Evolutionary conservation across 2,797 vertebrate species (phyloP).

Genomic region (Macropus fuliginosus): DNA sequence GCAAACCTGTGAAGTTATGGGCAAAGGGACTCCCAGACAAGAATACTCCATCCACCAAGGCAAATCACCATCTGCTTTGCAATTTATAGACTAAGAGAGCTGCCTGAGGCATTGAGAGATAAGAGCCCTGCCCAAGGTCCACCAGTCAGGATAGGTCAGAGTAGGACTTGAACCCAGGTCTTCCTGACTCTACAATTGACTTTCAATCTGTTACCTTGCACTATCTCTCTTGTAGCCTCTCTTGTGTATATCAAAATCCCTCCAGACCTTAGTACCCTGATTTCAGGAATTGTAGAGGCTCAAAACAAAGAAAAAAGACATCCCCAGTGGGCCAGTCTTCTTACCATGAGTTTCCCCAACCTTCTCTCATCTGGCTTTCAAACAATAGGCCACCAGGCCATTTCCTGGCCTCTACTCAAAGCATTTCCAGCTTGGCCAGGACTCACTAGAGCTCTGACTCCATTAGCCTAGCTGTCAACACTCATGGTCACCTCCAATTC

Average conservation of each 20-base stretch:
- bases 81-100: background rate
- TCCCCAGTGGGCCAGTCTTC: background rate
- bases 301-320: background rate
- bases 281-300: background rate
- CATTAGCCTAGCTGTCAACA: background rate
- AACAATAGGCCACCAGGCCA: background rate
- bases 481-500: background rate
- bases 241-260: background rate
- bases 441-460: background rate
- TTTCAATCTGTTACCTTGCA: background rate
- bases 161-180: too few relatives aligned
- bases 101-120: background rate
- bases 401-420: background rate
- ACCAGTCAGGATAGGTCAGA: background rate
- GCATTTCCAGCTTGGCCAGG: background rate
- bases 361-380: background rate
- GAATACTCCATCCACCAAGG: background rate
- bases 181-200: background rate
- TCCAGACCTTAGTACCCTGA: background rate
- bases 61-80: background rate
- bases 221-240: background rate
- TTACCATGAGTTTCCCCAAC: background rate
- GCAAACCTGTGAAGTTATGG: background rate
- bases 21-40: background rate
- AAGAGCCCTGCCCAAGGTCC: background rate